Conservation (phyloP, 2,888 invertebrate species). For the Acheta domesticus region DNA sequence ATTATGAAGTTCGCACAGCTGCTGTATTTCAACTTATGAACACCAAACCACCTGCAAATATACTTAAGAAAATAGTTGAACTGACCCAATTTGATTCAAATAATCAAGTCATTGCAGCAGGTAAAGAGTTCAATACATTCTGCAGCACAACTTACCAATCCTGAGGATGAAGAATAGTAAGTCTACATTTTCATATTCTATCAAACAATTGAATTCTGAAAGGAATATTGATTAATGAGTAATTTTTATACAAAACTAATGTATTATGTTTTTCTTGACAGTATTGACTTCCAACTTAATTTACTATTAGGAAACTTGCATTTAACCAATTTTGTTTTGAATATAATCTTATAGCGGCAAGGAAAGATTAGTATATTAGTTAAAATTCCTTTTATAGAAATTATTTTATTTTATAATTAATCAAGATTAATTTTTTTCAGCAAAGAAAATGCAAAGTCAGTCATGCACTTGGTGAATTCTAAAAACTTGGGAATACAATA, state of each 20-base stretch:
- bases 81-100: not conserved
- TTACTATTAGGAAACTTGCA: too few relatives aligned
- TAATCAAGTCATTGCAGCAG: not conserved
- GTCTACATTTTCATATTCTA: not conserved
- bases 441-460: conserved; percentile 5
- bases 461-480: not conserved
- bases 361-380: too few relatives aligned
- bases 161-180: not conserved
- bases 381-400: too few relatives aligned
- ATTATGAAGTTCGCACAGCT: not conserved
- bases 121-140: not conserved
- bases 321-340: too few relatives aligned
- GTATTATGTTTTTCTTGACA: too few relatives aligned
- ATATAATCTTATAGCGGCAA: too few relatives aligned
- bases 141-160: not conserved
- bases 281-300: too few relatives aligned
- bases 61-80: not conserved
- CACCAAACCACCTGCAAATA: not conserved
- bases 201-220: too few relatives aligned
- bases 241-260: too few relatives aligned
- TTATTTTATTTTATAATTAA: not conserved
- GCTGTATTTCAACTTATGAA: not conserved
- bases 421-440: not conserved
- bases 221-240: too few relatives aligned
- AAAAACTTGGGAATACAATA: not conserved